Percentiles rank a stretch among this genome's conserved stretches.
Evolutionary conservation across 2,888 invertebrate genomes (phyloP).

Genomic region (Criorhina ranunculi): DNA sequence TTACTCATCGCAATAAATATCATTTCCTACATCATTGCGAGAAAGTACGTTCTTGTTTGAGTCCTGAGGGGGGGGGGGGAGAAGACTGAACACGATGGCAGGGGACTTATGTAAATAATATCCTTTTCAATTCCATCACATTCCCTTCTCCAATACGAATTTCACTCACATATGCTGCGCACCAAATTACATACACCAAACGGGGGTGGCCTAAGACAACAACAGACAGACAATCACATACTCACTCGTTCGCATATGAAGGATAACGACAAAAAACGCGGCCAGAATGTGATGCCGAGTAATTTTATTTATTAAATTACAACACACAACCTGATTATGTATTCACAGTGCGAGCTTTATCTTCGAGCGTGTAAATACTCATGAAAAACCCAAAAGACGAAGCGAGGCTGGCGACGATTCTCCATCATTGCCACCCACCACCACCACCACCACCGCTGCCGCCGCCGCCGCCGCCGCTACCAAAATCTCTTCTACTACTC

Average conservation of each 20-base stretch:
- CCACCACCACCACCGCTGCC: conserved; percentile 4
- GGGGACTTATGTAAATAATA: conserved; percentile 61
- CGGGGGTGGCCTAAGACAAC: conserved; percentile 8
- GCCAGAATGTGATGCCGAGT: conserved; percentile 56
- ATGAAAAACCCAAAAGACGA: conserved; percentile 59
- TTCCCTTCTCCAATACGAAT: conserved; percentile 43
- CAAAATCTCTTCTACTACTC: conserved; percentile 48
- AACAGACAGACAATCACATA: conserved; percentile 47
- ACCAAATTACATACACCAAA: conserved; percentile 14
- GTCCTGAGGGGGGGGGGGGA: conserved; percentile 12
- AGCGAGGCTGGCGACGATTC: conserved; percentile 45
- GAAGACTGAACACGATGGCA: neutral
- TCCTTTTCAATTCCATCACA: conserved; percentile 68
- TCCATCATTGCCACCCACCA: conserved; percentile 49
- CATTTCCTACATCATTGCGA: conserved; percentile 1
- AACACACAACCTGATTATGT: conserved; percentile 65
- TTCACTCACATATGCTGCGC: conserved; percentile 58
- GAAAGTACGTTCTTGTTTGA: neutral
- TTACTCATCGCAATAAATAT: conserved; percentile 44
- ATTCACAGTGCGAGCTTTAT: conserved; percentile 64
- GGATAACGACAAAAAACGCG: conserved; percentile 55
- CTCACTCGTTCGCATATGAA: conserved; percentile 27
- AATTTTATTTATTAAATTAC: conserved; percentile 72
- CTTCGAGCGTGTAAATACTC: conserved; percentile 66
- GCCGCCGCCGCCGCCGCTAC: conserved; percentile 14